These are phyloP conservation scores for Oxygymnocypris stewartii DNA, from an alignment of 2,113 vertebrate species.

Conservation along the genomic window DNA sequence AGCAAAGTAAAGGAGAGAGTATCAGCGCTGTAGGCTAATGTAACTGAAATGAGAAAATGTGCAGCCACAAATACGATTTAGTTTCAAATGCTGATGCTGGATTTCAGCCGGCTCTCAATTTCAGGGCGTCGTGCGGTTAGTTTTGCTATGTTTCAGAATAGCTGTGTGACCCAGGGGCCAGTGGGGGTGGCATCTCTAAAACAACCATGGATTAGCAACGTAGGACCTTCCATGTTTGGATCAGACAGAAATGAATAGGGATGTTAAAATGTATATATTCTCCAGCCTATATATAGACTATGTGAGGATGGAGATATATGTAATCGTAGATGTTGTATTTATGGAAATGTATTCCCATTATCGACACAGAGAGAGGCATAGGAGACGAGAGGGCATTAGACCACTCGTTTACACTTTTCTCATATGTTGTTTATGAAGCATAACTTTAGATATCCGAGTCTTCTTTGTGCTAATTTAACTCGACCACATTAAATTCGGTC, in stretches of 20 bases:
- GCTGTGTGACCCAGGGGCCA: background rate
- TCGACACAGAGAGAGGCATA: conserved; percentile 28
- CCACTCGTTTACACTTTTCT: conserved; percentile 58
- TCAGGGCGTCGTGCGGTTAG: background rate
- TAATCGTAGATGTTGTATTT: conserved; percentile 39
- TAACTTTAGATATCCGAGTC: conserved; percentile 51
- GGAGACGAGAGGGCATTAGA: conserved; percentile 49
- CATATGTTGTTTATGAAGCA: conserved; percentile 61
- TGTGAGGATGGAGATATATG: conserved; percentile 26
- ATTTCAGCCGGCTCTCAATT: background rate
- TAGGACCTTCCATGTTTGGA: conserved; percentile 39
- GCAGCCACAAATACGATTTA: background rate
- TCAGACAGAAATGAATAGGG: conserved; percentile 13
- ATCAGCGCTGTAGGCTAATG: conserved; percentile 9
- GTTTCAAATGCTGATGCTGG: conserved; percentile 30
- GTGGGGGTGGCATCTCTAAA: background rate
- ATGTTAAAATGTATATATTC: conserved; percentile 35
- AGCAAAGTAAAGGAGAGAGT: conserved; percentile 9
- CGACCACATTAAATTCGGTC: conserved; percentile 22
- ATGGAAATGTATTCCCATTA: conserved; percentile 35
- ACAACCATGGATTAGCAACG: background rate
- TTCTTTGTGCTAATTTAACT: conserved; percentile 42
- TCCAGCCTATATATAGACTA: conserved; percentile 45
- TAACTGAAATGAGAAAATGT: background rate
- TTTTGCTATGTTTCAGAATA: conserved; percentile 32